Evolutionary conservation across 2,888 invertebrate genomes (phyloP), one percentile per base, ranked within the genome.

Genomic region (Tortricodes alternella): DNA sequence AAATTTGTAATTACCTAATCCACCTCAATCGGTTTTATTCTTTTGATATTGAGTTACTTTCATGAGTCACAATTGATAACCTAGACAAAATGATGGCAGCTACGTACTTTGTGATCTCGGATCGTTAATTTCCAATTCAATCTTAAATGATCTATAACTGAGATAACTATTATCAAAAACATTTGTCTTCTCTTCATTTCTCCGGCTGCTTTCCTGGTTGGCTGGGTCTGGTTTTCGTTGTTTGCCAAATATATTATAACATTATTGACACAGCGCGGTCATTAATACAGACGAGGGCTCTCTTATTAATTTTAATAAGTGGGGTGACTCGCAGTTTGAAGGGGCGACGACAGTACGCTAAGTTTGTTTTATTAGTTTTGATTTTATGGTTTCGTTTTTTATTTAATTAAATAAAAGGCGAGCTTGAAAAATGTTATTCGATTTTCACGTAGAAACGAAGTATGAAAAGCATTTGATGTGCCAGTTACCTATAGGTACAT

Each of bases 301-400:
- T 83, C 85, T 89, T 90, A 89, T 90, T 90, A 89, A 90, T 89
- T 89, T 90, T 89, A 88, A 89, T 89, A 89, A 89, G 83, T 84
- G 78, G 89, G 89, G 88, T 83, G 85, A 83, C 78, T 78, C 65
- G 70, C 63, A 60, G 67, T 77, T 71, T 69, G 74, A 71, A 76
- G 85, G 83, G 83, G 78, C 67, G 79, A 76, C 76, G 79, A 83
- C 83, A 79, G 75, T 69, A 62, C 66, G 70, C 67, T 60, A 64
- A 68, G 78, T 78, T 80, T 83, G 83, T 82, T 88, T 85, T 85
- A 84, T 84, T 80, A 80, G 85, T 83, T 82, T 79, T 83, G 89
- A 87, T 89, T 89, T 87, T 85, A 86, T 85, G 78, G 76, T 76
- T 76, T 81, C 57, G 59, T 59, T 65, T 56, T 58, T 43, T 55